phyloP scores from a whole-genome alignment of 2,113 vertebrate species.

The Oncorhynchus nerka region DNA sequence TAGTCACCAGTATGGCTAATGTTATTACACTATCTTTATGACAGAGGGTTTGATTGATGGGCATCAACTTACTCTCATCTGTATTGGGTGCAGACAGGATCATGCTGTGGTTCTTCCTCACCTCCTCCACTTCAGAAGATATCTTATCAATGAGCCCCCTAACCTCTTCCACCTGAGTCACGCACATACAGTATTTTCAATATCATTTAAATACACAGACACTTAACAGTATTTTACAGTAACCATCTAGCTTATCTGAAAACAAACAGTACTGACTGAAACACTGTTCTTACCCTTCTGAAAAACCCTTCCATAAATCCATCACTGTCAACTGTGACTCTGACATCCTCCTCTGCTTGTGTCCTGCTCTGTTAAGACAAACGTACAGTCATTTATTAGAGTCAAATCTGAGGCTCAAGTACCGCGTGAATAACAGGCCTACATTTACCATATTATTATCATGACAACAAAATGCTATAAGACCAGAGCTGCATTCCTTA shows the following conservation, averaged over 20 bases:
- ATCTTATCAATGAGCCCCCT: constrained; percentile 82
- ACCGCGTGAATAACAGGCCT: background rate
- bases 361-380: constrained; percentile 68
- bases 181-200: background rate
- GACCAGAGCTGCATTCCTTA: too few relatives aligned
- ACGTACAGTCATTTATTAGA: too few relatives aligned
- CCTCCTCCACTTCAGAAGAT: constrained; percentile 83
- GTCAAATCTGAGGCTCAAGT: background rate
- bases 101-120: constrained; percentile 91
- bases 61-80: constrained; percentile 82
- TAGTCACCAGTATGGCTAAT: background rate
- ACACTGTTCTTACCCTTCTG: constrained; percentile 77
- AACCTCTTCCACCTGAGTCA: constrained; percentile 87
- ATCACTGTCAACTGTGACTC: constrained; percentile 79
- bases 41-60: background rate
- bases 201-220: background rate
- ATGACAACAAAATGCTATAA: background rate
- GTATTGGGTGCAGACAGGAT: constrained; percentile 93
- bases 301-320: constrained; percentile 94
- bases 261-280: background rate
- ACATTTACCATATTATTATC: background rate
- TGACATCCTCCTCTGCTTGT: constrained; percentile 79
- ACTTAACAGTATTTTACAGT: background rate
- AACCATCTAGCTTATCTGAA: background rate
- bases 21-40: background rate